Percentiles rank a stretch among this genome's conserved stretches.
Conservation (phyloP, 2,888 invertebrate species). For the Himalopsyche japonica region DNA sequence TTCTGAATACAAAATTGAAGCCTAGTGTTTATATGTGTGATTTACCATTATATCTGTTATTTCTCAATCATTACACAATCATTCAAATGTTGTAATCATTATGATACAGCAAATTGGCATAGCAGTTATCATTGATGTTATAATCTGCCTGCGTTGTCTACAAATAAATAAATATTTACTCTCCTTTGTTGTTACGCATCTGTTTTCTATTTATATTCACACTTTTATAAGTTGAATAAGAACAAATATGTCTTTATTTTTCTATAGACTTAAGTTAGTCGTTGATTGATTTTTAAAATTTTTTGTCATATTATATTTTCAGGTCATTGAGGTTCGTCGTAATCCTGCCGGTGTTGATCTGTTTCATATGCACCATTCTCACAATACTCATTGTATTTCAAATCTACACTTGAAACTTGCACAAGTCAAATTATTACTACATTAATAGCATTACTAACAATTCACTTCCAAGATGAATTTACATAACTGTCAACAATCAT, state of each 20-base stretch:
- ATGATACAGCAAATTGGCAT: too few species aligned
- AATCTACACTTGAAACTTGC: conserved; percentile 58
- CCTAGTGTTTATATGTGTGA: too few species aligned
- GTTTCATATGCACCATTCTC: conserved; percentile 75
- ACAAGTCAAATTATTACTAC: background rate
- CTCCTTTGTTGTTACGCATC: too few species aligned
- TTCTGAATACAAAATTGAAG: too few species aligned
- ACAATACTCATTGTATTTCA: conserved; percentile 73
- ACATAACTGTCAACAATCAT: background rate
- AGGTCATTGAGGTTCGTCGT: conserved; percentile 72
- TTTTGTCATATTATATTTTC: conserved; percentile 39
- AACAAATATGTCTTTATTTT: background rate
- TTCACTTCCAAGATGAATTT: conserved; percentile 4
- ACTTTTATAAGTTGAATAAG: background rate
- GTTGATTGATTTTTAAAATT: background rate
- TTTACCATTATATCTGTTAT: too few species aligned
- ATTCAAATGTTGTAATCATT: too few species aligned
- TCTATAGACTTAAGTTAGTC: background rate
- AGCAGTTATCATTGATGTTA: too few species aligned
- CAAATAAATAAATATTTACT: too few species aligned
- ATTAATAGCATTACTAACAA: background rate
- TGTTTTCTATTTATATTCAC: background rate
- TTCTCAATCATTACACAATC: too few species aligned
- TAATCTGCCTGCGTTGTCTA: too few species aligned
- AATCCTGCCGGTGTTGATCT: conserved; percentile 72